A percentile compares a stretch with the other conserved stretches of the same genome.
Conservation (phyloP, 2,888 invertebrate genomes). For the Ectemnius lituratus region DNA sequence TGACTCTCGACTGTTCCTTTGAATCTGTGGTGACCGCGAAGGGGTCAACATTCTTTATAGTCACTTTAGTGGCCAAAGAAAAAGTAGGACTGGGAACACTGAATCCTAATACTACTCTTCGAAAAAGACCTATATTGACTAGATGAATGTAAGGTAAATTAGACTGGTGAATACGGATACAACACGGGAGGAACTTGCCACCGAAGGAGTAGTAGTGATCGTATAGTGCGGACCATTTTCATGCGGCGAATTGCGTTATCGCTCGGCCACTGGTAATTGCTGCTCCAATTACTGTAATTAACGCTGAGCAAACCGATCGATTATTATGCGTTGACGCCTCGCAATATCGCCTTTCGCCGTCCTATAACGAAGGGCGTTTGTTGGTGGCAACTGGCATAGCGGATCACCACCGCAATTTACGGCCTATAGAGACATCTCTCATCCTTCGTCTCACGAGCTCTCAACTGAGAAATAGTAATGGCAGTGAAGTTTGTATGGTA, state of each 20-base stretch:
- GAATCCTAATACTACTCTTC: too few relatives aligned
- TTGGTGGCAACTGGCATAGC: slow-evolving; percentile 4
- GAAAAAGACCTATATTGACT: too few relatives aligned
- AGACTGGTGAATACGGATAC: too few relatives aligned
- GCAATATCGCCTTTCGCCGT: slow-evolving; percentile 40
- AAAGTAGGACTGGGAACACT: too few relatives aligned
- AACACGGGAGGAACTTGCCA: too few relatives aligned
- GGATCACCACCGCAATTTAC: slow-evolving; percentile 23
- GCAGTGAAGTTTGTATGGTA: slow-evolving; percentile 8
- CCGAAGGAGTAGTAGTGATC: too few relatives aligned
- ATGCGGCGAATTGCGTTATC: slow-evolving; percentile 41
- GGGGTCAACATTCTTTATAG: neutral
- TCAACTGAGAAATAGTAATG: too few relatives aligned
- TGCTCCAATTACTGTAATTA: slow-evolving; percentile 54
- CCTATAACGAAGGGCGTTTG: neutral
- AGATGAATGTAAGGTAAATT: too few relatives aligned
- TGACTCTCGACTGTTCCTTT: too few relatives aligned
- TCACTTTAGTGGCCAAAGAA: too few relatives aligned
- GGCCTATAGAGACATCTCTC: slow-evolving; percentile 4
- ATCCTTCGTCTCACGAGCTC: neutral
- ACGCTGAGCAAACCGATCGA: slow-evolving; percentile 43
- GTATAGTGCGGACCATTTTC: slow-evolving; percentile 12
- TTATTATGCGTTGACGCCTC: slow-evolving; percentile 51
- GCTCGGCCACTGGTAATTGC: slow-evolving; percentile 39
- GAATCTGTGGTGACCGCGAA: too few relatives aligned